A percentile compares a stretch with the other conserved stretches of the same genome.
Evolutionary conservation across 2,113 vertebrate genomes (phyloP).

Genomic region (Amphilophus citrinellus): DNA sequence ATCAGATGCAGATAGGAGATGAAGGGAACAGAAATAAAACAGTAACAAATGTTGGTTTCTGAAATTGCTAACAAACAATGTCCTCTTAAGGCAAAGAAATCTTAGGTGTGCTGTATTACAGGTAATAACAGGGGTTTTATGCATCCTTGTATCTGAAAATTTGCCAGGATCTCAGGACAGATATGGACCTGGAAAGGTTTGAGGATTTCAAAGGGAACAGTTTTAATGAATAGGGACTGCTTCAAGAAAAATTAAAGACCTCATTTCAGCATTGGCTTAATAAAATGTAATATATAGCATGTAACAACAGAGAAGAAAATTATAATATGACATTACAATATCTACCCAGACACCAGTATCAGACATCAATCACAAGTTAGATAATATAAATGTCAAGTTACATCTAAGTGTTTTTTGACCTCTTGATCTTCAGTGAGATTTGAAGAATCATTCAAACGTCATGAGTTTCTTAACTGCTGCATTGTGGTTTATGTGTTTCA

Average conservation of each 20-base stretch:
- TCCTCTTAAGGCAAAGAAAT: background rate
- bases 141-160: background rate
- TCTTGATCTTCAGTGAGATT: background rate
- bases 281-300: background rate
- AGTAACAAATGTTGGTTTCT: conserved; percentile 27
- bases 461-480: conserved; percentile 4
- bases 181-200: background rate
- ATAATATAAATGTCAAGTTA: conserved; percentile 9
- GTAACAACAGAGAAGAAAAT: background rate
- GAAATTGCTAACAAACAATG: conserved; percentile 8
- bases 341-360: background rate
- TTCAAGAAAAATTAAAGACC: background rate
- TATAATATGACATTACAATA: background rate
- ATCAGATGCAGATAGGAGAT: conserved; percentile 16
- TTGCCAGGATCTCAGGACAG: background rate
- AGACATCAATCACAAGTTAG: background rate
- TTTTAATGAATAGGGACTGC: background rate
- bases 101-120: background rate
- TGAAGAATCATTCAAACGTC: conserved; percentile 5
- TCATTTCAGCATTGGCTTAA: background rate
- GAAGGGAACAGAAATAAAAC: conserved; percentile 3
- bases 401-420: background rate
- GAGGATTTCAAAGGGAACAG: background rate
- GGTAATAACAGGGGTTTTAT: background rate
- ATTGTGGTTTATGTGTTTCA: conserved; percentile 18